A percentile compares a stretch with the other conserved stretches of the same genome.
These are phyloP conservation scores for Drosophila recens DNA, from an alignment of 2,888 invertebrate species.

Conservation along the genomic window DNA sequence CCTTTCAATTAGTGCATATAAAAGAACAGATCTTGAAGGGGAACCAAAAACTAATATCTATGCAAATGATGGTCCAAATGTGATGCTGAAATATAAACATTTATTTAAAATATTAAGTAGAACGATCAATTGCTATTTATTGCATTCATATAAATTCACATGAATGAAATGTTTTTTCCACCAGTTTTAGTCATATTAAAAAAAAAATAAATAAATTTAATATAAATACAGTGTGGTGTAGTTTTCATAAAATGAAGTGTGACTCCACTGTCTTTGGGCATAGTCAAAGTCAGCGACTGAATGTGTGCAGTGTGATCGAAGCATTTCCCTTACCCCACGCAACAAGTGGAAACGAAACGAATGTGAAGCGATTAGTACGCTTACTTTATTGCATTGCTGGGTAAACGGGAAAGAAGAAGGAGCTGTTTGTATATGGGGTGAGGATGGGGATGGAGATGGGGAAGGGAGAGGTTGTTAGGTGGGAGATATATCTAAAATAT, in stretches of 20 bases:
- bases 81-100: too few relatives aligned
- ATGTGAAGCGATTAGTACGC: conserved; percentile 19
- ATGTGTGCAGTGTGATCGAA: conserved; percentile 1
- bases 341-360: conserved; percentile 45
- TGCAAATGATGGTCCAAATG: too few relatives aligned
- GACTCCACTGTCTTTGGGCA: neutral
- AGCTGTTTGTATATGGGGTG: neutral
- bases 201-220: too few relatives aligned
- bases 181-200: too few relatives aligned
- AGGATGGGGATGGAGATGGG: too few relatives aligned
- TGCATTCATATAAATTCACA: too few relatives aligned
- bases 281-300: neutral
- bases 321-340: conserved; percentile 17
- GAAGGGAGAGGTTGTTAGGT: neutral
- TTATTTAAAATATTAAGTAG: too few relatives aligned
- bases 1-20: too few relatives aligned
- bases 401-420: neutral
- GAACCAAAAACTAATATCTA: too few relatives aligned
- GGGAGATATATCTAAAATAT: conserved; percentile 45
- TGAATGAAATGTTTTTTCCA: too few relatives aligned
- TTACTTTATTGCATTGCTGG: conserved; percentile 17
- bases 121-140: too few relatives aligned
- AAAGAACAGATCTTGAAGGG: too few relatives aligned
- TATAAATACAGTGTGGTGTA: neutral
- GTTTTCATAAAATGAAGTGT: neutral